Conservation (phyloP, 2,113 vertebrate genomes). For the Perca schrenkii region DNA sequence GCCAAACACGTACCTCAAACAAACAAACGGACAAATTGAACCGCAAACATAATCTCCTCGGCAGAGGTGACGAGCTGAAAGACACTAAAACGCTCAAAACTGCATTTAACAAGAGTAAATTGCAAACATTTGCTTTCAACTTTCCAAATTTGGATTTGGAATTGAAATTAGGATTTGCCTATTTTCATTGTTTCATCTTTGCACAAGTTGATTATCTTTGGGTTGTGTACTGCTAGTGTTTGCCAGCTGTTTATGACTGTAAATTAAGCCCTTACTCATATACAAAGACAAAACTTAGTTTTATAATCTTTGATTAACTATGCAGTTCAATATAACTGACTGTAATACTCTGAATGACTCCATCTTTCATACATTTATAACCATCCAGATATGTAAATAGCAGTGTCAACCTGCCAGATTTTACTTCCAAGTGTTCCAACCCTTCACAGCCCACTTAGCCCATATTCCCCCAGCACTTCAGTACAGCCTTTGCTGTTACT, state of each 20-base stretch:
- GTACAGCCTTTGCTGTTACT: slow-evolving; percentile 55
- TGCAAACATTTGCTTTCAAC: too few relatives aligned
- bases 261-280: not conserved
- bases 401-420: slow-evolving; percentile 39
- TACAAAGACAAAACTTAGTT: not conserved
- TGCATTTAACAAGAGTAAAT: too few relatives aligned
- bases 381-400: slow-evolving; percentile 57
- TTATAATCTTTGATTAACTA: slow-evolving; percentile 13
- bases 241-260: not conserved
- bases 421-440: slow-evolving; percentile 42
- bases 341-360: slow-evolving; percentile 31
- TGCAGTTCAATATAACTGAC: slow-evolving; percentile 7
- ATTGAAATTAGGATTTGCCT: too few relatives aligned
- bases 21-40: too few relatives aligned
- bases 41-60: too few relatives aligned
- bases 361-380: slow-evolving; percentile 42
- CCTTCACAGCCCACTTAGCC: slow-evolving; percentile 66
- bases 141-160: too few relatives aligned
- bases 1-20: too few relatives aligned
- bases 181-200: too few relatives aligned
- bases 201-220: too few relatives aligned
- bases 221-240: too few relatives aligned
- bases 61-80: too few relatives aligned
- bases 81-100: too few relatives aligned
- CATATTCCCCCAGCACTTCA: slow-evolving; percentile 53